Percentiles rank a stretch among this genome's conserved stretches.
phyloP scores from a whole-genome alignment of 2,888 invertebrate species.

The Timema cristinae region DNA sequence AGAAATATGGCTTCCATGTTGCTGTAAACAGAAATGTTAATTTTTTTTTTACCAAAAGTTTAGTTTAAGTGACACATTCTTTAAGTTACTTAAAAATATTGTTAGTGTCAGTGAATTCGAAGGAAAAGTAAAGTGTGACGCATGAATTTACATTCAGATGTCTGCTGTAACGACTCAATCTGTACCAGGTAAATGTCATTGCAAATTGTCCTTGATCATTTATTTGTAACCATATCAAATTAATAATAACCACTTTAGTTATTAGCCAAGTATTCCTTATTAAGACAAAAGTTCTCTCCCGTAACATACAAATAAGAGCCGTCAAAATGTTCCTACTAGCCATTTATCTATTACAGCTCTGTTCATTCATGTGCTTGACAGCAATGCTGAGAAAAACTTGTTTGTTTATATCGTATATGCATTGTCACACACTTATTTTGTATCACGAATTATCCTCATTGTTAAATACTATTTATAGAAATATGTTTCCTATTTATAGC shows the following conservation, averaged over 20 bases:
- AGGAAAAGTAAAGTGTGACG: slow-evolving; percentile 27
- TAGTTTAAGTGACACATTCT: slow-evolving; percentile 6
- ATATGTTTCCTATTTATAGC: too few relatives aligned
- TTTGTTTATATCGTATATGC: too few relatives aligned
- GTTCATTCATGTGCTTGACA: background rate
- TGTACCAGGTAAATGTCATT: slow-evolving; percentile 47
- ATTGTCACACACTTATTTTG: too few relatives aligned
- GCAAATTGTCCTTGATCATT: slow-evolving; percentile 29
- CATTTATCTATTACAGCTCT: background rate
- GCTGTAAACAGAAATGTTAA: slow-evolving; percentile 46
- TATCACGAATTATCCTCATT: too few relatives aligned
- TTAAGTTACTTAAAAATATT: slow-evolving; percentile 25
- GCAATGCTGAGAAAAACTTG: too few relatives aligned
- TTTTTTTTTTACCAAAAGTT: slow-evolving; percentile 27
- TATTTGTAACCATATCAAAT: too few relatives aligned
- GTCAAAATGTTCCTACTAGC: too few relatives aligned
- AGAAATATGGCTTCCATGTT: slow-evolving; percentile 48
- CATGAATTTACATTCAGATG: slow-evolving; percentile 43
- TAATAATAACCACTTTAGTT: too few relatives aligned
- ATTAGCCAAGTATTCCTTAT: too few relatives aligned
- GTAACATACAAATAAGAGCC: too few relatives aligned
- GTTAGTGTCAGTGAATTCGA: slow-evolving; percentile 15
- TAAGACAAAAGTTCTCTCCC: too few relatives aligned
- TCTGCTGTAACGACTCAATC: slow-evolving; percentile 51
- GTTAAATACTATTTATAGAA: too few relatives aligned